A percentile compares a stretch with the other conserved stretches of the same genome.
phyloP scores from a whole-genome alignment of 2,797 vertebrate species.

The Furcifer pardalis region DNA sequence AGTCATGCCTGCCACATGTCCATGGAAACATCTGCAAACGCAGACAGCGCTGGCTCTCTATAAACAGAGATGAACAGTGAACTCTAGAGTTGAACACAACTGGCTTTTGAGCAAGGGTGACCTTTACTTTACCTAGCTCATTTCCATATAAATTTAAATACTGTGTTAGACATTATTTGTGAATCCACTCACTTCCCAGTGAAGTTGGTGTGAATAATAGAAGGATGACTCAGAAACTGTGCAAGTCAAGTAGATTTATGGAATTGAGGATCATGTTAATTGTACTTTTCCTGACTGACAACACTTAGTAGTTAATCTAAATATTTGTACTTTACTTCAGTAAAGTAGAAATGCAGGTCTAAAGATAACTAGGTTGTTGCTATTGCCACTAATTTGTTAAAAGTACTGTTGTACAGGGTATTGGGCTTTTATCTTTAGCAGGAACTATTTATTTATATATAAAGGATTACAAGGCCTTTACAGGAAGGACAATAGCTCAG shows the following conservation, averaged over 20 bases:
- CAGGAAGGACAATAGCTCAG: background rate
- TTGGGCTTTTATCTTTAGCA: too few species aligned
- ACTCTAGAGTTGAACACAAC: too few species aligned
- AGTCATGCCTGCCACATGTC: too few species aligned
- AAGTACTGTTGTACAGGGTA: too few species aligned
- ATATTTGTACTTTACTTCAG: background rate
- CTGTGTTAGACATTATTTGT: background rate
- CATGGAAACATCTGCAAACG: too few species aligned
- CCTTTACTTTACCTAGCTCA: too few species aligned
- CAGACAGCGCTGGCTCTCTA: too few species aligned
- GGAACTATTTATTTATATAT: too few species aligned
- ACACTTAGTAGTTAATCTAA: background rate
- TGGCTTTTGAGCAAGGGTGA: too few species aligned
- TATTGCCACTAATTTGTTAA: too few species aligned
- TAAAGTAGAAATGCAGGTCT: background rate
- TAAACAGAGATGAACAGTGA: too few species aligned
- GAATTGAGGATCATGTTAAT: background rate
- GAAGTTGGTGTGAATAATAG: accelerated
- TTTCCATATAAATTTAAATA: background rate
- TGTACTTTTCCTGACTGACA: background rate
- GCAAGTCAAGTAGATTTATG: background rate
- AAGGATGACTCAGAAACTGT: background rate
- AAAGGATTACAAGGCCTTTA: too few species aligned
- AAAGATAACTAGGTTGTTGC: background rate
- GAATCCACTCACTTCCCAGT: background rate